Conservation (phyloP, 2,888 invertebrate genomes). For the Dryobotodes eremita region DNA sequence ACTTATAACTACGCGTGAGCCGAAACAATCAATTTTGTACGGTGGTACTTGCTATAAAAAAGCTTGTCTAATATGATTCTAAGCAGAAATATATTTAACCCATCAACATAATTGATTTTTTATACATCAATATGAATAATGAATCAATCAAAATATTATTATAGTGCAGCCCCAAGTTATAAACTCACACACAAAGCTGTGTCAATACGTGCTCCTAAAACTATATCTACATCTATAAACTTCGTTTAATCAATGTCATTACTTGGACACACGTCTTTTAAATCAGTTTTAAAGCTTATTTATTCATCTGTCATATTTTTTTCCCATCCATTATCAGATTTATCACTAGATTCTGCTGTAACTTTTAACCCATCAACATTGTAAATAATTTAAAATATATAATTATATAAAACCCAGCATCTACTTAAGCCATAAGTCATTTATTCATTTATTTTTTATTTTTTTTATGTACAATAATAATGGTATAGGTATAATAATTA, state of each 20-base stretch:
- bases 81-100: conserved; percentile 67
- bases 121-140: conserved; percentile 80
- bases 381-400: too few relatives aligned
- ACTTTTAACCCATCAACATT: neutral
- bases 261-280: neutral
- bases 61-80: conserved; percentile 60
- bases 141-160: conserved; percentile 85
- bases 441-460: too few relatives aligned
- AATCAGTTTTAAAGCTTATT: neutral
- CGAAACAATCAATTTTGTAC: conserved; percentile 44
- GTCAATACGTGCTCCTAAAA: too few relatives aligned
- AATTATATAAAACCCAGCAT: neutral
- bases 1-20: neutral
- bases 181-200: conserved; percentile 18
- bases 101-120: conserved; percentile 82
- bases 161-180: conserved; percentile 68
- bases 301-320: neutral
- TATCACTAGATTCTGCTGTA: neutral
- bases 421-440: neutral
- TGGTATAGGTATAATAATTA: too few relatives aligned
- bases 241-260: neutral
- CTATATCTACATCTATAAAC: neutral
- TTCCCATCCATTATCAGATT: neutral
- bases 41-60: conserved; percentile 22
- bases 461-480: too few relatives aligned